Percentiles rank a stretch among this genome's conserved stretches.
phyloP scores from a whole-genome alignment of 2,113 vertebrate genomes.

The Anguilla rostrata region DNA sequence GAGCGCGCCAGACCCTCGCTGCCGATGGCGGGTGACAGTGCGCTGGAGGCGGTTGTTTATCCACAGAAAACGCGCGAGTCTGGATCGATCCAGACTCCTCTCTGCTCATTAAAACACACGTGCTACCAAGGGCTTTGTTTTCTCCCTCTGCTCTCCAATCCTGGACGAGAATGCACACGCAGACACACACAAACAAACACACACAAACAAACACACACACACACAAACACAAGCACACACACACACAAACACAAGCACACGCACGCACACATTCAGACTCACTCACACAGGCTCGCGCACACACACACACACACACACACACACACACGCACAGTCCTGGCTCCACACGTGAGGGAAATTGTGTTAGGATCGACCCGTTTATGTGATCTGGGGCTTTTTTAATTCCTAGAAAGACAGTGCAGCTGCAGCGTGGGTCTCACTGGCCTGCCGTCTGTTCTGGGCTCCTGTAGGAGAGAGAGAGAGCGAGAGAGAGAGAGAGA shows the following conservation, averaged over 20 bases:
- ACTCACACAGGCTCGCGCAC: not conserved
- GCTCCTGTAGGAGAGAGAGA: not conserved
- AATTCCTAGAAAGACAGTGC: not conserved
- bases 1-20: not conserved
- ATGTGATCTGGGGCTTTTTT: not conserved
- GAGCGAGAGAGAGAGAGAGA: not conserved
- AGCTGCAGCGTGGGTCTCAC: not conserved
- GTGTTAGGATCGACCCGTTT: not conserved
- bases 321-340: not conserved
- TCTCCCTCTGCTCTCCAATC: not conserved
- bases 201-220: too few species aligned
- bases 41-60: not conserved
- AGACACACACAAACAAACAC: not conserved
- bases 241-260: too few species aligned
- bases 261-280: too few species aligned
- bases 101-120: conserved; percentile 18
- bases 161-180: not conserved
- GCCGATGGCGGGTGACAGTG: not conserved
- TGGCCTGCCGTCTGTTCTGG: not conserved
- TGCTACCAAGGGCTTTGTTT: not conserved
- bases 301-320: not conserved
- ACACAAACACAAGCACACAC: too few species aligned
- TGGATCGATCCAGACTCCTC: not conserved
- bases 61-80: not conserved
- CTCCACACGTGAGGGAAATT: not conserved